Conservation (phyloP, 2,888 invertebrate genomes). For the Meiosimyza decipiens region DNA sequence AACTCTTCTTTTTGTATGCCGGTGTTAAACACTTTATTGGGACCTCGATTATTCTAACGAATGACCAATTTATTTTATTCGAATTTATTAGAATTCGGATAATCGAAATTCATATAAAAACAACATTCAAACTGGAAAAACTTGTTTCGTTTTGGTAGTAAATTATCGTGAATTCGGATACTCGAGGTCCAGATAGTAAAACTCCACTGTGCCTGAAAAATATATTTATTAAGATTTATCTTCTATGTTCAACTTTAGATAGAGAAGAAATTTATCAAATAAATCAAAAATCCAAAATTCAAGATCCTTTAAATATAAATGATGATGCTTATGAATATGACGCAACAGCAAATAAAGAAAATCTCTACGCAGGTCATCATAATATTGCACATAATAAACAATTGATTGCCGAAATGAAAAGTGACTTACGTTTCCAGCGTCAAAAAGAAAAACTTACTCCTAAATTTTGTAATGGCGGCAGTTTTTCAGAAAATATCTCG, state of each 20-base stretch:
- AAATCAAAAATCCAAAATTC: conserved; percentile 17
- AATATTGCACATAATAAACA: conserved; percentile 34
- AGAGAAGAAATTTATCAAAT: conserved; percentile 26
- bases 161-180: too few species aligned
- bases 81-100: too few species aligned
- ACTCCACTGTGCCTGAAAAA: too few species aligned
- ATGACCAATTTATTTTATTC: too few species aligned
- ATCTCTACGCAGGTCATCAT: conserved; percentile 35
- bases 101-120: too few species aligned
- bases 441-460: conserved; percentile 38
- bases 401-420: conserved; percentile 38
- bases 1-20: too few species aligned
- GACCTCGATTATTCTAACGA: too few species aligned
- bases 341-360: conserved; percentile 36
- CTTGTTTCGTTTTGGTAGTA: too few species aligned
- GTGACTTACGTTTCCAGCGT: conserved; percentile 40
- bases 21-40: too few species aligned
- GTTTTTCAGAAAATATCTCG: conserved; percentile 24
- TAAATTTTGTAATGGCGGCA: conserved; percentile 11
- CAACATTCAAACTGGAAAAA: too few species aligned
- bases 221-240: too few species aligned
- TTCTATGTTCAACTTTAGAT: conserved; percentile 33
- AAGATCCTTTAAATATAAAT: conserved; percentile 12
- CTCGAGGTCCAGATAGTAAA: too few species aligned
- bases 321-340: neutral